Base-by-base conservation (phyloP, 2,797 vertebrate species). In the Choloepus didactylus region DNA sequence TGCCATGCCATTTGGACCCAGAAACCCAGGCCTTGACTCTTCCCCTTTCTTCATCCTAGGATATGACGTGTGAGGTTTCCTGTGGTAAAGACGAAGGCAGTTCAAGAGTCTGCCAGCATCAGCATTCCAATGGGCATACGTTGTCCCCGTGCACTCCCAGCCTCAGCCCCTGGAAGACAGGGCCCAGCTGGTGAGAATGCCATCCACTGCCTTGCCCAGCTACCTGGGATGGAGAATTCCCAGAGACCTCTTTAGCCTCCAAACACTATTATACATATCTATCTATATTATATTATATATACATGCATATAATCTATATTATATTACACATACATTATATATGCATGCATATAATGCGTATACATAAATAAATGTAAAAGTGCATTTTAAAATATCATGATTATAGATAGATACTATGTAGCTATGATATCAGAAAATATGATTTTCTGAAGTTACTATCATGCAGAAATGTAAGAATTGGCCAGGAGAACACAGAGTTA, bases 51-150 rank as follows among this genome's bases (percentile, higher is more conserved):
- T 81, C 66, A 31, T 56, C 73, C 87, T 91, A 44, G 12, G n/a
- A 82, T 92, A 85, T 94, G 96, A 95, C 91, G 0, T 0, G 86
- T 98, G 96, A 96, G 97, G 80, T 96, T 98, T 97, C 67, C 90
- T 97, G 93, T 94, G 96, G 96, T 97, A 94, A 96, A 96, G 95
- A 70, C 3, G 93, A 67, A 11, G 31, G 46, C 56, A n/a, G n/a
- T 67, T 59, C 35, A 31, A 18, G 41, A 93, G 62, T 93, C 49
- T 81, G 35, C 72, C 88, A 60, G 0, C 11, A 72, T 5, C 51
- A 46, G 2, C 3, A 5, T 41, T 60, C 35, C 31, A 35, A 27
- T 38, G 16, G 41, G 88, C 10, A 72, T 66, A 27, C 10, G 3
- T 25, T 44, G 9, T 21, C 29, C 12, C 25, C 73, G 19, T 54